Conservation (phyloP, 2,113 vertebrate genomes). For the Phaethon lepturus region DNA sequence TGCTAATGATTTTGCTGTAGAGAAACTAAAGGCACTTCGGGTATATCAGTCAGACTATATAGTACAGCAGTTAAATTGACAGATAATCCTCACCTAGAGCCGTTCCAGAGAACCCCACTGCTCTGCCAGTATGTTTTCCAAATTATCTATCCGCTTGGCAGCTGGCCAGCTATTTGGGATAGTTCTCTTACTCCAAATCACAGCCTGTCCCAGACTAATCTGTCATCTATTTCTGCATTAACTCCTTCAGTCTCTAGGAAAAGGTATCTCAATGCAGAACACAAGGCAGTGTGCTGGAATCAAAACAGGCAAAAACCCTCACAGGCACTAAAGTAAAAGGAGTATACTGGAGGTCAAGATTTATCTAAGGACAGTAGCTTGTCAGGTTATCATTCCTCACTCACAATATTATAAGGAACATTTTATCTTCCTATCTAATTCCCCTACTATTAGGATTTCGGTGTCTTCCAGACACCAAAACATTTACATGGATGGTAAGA, state of each 20-base stretch:
- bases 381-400: background rate
- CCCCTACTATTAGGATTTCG: background rate
- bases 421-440: background rate
- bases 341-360: background rate
- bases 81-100: slow-evolving; percentile 13
- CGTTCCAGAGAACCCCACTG: slow-evolving; percentile 1
- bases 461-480: background rate
- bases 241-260: background rate
- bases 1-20: background rate
- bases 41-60: background rate
- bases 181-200: slow-evolving; percentile 36
- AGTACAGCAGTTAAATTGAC: background rate
- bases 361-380: background rate
- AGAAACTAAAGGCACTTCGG: background rate
- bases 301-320: background rate
- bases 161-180: slow-evolving; percentile 32
- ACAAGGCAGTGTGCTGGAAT: fast-evolving
- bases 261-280: background rate
- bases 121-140: background rate
- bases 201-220: slow-evolving; percentile 27
- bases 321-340: background rate
- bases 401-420: background rate
- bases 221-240: slow-evolving; percentile 37
- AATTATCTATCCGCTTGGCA: background rate
- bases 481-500: background rate